Evolutionary conservation across 2,113 vertebrate genomes (phyloP), one percentile per base, ranked within the genome.

Genomic region (Uropsilus gracilis): DNA sequence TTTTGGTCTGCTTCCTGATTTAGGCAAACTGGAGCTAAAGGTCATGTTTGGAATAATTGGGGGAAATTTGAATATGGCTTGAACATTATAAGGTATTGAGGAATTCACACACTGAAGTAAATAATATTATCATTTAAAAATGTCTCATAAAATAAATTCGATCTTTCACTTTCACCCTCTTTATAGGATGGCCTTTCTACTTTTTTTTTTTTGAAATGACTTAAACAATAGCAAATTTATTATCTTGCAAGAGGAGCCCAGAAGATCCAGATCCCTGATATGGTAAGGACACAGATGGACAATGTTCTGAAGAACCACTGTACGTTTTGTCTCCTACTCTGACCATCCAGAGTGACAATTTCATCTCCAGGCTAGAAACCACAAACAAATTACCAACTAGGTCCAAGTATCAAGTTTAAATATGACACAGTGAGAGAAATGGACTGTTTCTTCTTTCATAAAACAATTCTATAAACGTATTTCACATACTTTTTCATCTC

Each of bases 131-230:
- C 55, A 59, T 75, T 78, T 32, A 32, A n/a, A 32, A 64, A n/a
- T 64, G 61, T 64, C 32, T 30, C 94, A 37, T 44, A 61, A 86
- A 94, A 53, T 85, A 68, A 71, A 90, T 87, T 94, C 78, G n/a
- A 17, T 48, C 50, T 53, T 76, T 86, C 8, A 34, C 64, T 84
- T 26, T 89, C 42, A 37, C 5, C 18, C 6, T 73, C 26, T 77
- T 86, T 95, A 46, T 13, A 94, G 42, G 72, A 75, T 80, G 50
- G 50, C 63, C 66, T 53, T 18, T 14, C 50, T 17, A 53, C 50
- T 18, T n/a, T n/a, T n/a, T n/a, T n/a, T n/a, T n/a, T n/a, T n/a
- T 80, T 30, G 30, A 89, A 30, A 26, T 39, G 37, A 30, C n/a
- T 63, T n/a, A 64, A 77, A 61, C 34, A 68, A 28, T 5, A 77